These are phyloP conservation scores for Paratilapia polleni DNA, from an alignment of 2,113 vertebrate species.

Conservation along the genomic window DNA sequence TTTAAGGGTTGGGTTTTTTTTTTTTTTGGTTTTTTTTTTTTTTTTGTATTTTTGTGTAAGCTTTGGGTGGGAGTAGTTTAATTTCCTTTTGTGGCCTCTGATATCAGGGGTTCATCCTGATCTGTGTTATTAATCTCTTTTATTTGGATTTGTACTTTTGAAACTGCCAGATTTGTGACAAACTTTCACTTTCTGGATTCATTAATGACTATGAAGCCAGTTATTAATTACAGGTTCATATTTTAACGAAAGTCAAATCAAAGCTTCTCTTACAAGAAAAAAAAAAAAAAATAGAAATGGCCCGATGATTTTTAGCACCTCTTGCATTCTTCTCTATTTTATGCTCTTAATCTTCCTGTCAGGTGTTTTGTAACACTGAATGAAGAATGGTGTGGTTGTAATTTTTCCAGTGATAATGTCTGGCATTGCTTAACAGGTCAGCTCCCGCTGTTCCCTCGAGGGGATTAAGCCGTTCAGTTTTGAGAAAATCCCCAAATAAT, in stretches of 20 bases:
- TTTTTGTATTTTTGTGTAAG: not conserved
- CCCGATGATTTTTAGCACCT: not conserved
- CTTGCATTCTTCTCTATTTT: not conserved
- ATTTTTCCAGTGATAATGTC: not conserved
- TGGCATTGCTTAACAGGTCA: not conserved
- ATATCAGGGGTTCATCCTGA: not conserved
- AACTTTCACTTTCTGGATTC: not conserved
- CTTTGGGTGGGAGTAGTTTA: not conserved
- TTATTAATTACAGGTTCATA: not conserved
- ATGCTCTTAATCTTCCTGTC: not conserved
- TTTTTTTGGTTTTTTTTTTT: too few relatives aligned
- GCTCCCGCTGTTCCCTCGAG: not conserved
- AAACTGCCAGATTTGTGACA: not conserved
- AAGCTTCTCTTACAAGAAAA: not conserved
- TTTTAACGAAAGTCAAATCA: not conserved
- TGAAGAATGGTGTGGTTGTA: not conserved
- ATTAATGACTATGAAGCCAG: not conserved
- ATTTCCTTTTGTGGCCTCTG: not conserved
- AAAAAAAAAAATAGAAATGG: not conserved
- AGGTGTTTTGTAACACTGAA: not conserved
- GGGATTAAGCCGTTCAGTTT: not conserved
- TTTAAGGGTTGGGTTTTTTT: too few relatives aligned
- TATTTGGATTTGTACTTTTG: constrained; percentile 5
- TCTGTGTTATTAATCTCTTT: not conserved
- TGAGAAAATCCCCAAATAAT: constrained; percentile 45